Base-by-base conservation (phyloP, 2,797 vertebrate genomes). In the Eospalax fontanierii region DNA sequence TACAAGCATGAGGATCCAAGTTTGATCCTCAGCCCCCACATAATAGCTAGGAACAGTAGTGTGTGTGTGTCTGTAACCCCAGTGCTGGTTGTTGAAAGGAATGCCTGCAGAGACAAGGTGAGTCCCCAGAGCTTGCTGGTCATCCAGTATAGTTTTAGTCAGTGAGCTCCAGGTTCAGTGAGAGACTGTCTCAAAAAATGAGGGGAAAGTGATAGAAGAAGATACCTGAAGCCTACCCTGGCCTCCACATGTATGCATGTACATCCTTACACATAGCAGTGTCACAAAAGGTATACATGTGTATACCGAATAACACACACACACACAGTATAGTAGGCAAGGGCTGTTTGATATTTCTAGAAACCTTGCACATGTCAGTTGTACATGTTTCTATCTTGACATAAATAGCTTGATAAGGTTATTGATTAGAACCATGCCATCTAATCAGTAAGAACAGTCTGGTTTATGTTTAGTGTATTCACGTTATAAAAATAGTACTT, bases 361-460 rank as follows among this genome's bases (percentile, higher is more conserved):
- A 71, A 68, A 80, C 43, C 9, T 71, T 86, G 57, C 24, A 35
- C 9, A 19, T 82, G 11, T 94, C 54, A 84, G 1, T 50, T 81
- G 76, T n/a, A 74, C 50, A 86, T 57, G 26, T 61, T n/a, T 50
- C 78, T 4, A 9, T 71, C 73, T 71, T 61, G 33, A 71, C 40
- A 40, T 78, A 50, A 80, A 40, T 78, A 89, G 24, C 33, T 70
- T 3, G 16, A 19, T 92, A 21, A 78, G 66, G 40, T 90, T 89
- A 74, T 63, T 35, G 8, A 74, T 95, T 87, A 75, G 1, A 50
- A 12, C 75, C 22, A 74, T 87, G 65, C 33, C 0, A 11, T 79
- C 43, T 90, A 86, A 76, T 38, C 66, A 90, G 66, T 86, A 74
- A 85, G 63, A 86, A 91, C 89, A 91, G 28, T 5, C 26, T 90